A percentile compares a stretch with the other conserved stretches of the same genome.
phyloP scores from a whole-genome alignment of 2,888 invertebrate genomes.

The Cephus nigrinus region DNA sequence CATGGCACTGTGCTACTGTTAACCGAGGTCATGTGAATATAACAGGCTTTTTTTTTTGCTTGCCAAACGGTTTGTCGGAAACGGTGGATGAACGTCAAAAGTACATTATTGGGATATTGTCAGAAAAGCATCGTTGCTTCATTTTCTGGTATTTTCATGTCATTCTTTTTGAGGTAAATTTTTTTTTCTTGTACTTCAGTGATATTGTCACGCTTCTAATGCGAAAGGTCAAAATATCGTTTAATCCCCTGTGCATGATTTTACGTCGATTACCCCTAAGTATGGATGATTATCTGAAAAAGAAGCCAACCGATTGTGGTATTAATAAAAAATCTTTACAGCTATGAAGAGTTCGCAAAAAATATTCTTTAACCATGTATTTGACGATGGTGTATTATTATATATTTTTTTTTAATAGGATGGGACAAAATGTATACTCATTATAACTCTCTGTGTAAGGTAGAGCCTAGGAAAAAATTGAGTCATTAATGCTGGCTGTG shows the following conservation, averaged over 20 bases:
- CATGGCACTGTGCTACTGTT: neutral
- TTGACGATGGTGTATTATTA: neutral
- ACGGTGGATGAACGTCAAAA: neutral
- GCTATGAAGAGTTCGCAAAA: too few relatives aligned
- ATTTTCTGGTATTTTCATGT: neutral
- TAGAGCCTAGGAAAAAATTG: neutral
- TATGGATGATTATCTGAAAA: neutral
- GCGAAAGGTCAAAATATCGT: neutral
- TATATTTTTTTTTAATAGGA: neutral
- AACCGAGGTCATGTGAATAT: neutral
- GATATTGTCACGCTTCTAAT: neutral
- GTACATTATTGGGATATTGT: neutral
- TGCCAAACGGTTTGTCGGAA: neutral
- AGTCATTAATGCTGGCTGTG: neutral
- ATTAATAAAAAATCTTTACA: neutral
- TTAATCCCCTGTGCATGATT: neutral
- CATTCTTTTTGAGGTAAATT: neutral
- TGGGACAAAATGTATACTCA: neutral
- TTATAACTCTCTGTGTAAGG: neutral
- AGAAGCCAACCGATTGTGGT: neutral
- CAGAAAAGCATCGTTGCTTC: neutral
- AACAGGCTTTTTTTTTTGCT: neutral
- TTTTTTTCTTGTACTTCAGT: neutral
- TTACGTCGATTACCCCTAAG: neutral
- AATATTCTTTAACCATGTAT: too few relatives aligned